Base-by-base conservation (phyloP, 2,888 invertebrate genomes). In the Dorcus hopei region DNA sequence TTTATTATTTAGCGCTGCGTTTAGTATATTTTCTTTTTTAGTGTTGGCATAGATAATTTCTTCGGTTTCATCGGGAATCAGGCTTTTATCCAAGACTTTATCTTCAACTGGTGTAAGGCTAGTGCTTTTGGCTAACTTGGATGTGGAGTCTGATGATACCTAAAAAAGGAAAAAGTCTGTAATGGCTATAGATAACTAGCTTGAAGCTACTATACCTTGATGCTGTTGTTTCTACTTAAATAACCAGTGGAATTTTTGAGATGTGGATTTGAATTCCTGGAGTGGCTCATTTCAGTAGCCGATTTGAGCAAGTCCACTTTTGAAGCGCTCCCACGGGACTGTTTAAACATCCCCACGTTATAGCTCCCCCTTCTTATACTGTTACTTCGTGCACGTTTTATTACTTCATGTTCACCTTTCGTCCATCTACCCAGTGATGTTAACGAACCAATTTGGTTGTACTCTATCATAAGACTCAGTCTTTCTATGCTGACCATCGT, bases 361-460 rank as follows among this genome's bases (percentile, higher is more conserved):
- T 84, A 83, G 70, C 85, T 85, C 1, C 83, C 81, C 26, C 85
- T 76, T 59, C 78, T 72, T 41, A 81, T 79, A 65, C 80, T 81
- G 52, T 79, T 80, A 60, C 76, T 74, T 57, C 74, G 78, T 57
- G 79, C 67, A 52, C 75, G 64, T 4, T 70, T 63, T 38, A 72
- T 56, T 3, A 65, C 42, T n/a, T 58, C 60, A 39, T 61, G 59
- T 33, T 71, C 65, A 41, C 62, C 65, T 56, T 62, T 55, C 41
- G 60, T 52, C 51, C 65, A 60, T 49, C 84, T 84, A 0, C 88
- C 87, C 65, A 90, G 72, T 0, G 90, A 90, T 62, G 88, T 85
- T 49, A 90, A 76, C 38, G 90, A 90, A 48, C 90, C 90, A 57
- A 90, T 83, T 64, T 89, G 89, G 74, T 90, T 90, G 75, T 85